A percentile compares a stretch with the other conserved stretches of the same genome.
Evolutionary conservation across 2,797 vertebrate species (phyloP).

Genomic region (Takifugu ocellatus): DNA sequence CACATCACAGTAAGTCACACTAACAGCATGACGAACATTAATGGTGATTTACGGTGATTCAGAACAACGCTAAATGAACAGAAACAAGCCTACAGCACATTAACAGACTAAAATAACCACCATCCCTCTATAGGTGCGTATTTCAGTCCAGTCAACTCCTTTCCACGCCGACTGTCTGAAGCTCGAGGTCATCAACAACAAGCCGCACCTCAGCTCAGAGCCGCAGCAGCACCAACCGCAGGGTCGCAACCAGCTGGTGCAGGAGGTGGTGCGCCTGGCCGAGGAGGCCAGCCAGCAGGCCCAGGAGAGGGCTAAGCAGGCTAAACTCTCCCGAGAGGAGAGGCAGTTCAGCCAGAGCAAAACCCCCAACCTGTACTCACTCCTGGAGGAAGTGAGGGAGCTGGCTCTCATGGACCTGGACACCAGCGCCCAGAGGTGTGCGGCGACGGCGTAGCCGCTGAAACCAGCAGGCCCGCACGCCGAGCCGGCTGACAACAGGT

Average conservation of each 20-base stretch:
- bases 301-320: slow-evolving; percentile 64
- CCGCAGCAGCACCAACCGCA: slow-evolving; percentile 4
- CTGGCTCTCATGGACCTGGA: slow-evolving; percentile 80
- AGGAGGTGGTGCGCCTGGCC: slow-evolving; percentile 83
- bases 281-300: slow-evolving; percentile 80
- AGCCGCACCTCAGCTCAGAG: slow-evolving; percentile 39
- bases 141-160: slow-evolving; percentile 76
- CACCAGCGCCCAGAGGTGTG: slow-evolving; percentile 7
- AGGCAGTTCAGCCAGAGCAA: slow-evolving; percentile 84
- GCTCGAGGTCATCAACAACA: slow-evolving; percentile 82
- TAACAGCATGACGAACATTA: no score
- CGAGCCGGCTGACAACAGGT: no score
- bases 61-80: no score
- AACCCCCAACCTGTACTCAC: slow-evolving; percentile 81
- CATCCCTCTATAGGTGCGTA: slow-evolving; percentile 76
- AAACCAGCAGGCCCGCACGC: no score
- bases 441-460: slow-evolving; percentile 26
- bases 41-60: no score
- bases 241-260: slow-evolving; percentile 74
- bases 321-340: slow-evolving; percentile 73
- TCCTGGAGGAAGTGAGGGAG: slow-evolving; percentile 90
- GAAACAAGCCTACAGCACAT: neutral
- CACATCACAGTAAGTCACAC: slow-evolving; percentile 86
- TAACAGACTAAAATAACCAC: neutral
- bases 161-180: slow-evolving; percentile 81